phyloP scores from a whole-genome alignment of 2,113 vertebrate genomes.

The Psittacula cyanocephala region DNA sequence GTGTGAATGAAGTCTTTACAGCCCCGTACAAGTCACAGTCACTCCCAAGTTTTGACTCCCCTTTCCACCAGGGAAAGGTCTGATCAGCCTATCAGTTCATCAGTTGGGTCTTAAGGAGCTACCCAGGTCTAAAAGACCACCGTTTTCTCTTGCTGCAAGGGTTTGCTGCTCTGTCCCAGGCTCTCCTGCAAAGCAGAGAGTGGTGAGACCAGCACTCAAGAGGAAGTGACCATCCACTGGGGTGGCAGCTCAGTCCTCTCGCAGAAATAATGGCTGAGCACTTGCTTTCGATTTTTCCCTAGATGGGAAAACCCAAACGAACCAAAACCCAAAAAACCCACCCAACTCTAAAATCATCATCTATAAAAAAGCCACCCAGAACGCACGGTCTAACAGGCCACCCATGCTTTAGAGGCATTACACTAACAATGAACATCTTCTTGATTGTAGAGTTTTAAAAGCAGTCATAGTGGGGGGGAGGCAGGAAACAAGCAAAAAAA shows the following conservation, averaged over 20 bases:
- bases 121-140: neutral
- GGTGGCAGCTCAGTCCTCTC: neutral
- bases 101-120: neutral
- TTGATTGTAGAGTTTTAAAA: neutral
- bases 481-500: fast-evolving
- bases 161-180: neutral
- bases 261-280: neutral
- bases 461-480: too few species aligned
- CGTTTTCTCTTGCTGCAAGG: neutral
- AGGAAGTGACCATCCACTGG: neutral
- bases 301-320: neutral
- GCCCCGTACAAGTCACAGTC: neutral
- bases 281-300: neutral
- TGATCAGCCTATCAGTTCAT: neutral
- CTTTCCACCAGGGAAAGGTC: neutral
- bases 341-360: neutral
- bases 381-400: fast-evolving
- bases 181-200: neutral
- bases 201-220: neutral
- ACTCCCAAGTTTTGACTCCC: neutral
- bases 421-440: neutral
- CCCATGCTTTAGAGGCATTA: neutral
- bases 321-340: neutral
- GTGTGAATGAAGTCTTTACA: neutral
- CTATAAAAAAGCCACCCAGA: neutral